Evolutionary conservation across 2,888 invertebrate species (phyloP).

Genomic region (Altica lythri): DNA sequence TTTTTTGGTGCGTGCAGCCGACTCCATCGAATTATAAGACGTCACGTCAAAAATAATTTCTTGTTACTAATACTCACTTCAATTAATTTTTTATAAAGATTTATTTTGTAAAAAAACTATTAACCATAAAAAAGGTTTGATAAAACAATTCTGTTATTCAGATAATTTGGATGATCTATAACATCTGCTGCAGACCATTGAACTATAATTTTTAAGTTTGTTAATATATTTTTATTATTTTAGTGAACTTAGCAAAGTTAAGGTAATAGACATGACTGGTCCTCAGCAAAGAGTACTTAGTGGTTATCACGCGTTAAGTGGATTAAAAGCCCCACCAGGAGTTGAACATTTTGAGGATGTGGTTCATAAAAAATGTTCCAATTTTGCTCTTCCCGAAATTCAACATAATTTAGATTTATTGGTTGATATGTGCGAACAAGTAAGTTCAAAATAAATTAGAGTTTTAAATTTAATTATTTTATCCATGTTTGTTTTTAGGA

Average conservation of each 20-base stretch:
- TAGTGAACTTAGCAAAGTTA: slow-evolving; percentile 81
- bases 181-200: too few species aligned
- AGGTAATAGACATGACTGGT: slow-evolving; percentile 99
- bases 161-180: too few species aligned
- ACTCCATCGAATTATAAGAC: too few species aligned
- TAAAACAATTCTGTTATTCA: too few species aligned
- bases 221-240: slow-evolving; percentile 36
- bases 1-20: too few species aligned
- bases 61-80: too few species aligned
- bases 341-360: slow-evolving; percentile 68
- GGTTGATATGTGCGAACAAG: slow-evolving; percentile 92
- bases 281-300: slow-evolving; percentile 89
- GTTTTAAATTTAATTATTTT: slow-evolving; percentile 4
- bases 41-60: too few species aligned
- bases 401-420: slow-evolving; percentile 89
- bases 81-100: too few species aligned
- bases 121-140: too few species aligned
- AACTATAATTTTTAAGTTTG: too few species aligned
- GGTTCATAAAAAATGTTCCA: slow-evolving; percentile 65
- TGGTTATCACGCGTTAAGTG: slow-evolving; percentile 89
- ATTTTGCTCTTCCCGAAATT: slow-evolving; percentile 86
- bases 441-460: slow-evolving; percentile 41
- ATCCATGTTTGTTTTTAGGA: slow-evolving; percentile 60
- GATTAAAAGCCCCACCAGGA: slow-evolving; percentile 63
- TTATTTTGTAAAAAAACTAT: too few species aligned